These are phyloP conservation scores for Sympetrum striolatum DNA, from an alignment of 2,888 invertebrate genomes.

Conservation along the genomic window DNA sequence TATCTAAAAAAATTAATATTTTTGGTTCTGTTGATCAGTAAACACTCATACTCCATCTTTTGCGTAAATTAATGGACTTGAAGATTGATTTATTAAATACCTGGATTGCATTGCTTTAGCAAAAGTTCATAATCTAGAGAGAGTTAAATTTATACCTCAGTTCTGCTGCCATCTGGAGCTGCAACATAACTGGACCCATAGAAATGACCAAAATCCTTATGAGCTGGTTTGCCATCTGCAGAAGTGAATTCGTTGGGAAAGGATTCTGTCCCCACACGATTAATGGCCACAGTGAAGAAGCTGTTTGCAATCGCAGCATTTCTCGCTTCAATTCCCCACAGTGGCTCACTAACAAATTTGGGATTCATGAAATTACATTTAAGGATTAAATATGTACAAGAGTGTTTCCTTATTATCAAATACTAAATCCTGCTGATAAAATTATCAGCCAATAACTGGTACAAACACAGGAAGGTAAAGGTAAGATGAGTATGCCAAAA, in stretches of 20 bases:
- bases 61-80: no score
- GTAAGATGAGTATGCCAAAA: no score
- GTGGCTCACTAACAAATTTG: slow-evolving; percentile 73
- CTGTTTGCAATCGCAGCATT: slow-evolving; percentile 95
- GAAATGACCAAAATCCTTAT: slow-evolving; percentile 86
- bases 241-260: slow-evolving; percentile 86
- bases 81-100: no score
- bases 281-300: slow-evolving; percentile 91
- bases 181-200: slow-evolving; percentile 95
- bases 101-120: neutral
- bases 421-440: no score
- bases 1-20: no score
- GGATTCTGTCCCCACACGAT: slow-evolving; percentile 90
- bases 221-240: slow-evolving; percentile 78
- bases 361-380: neutral
- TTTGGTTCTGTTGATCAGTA: no score
- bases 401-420: neutral
- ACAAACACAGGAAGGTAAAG: no score
- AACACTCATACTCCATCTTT: no score
- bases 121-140: neutral
- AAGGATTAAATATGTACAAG: neutral
- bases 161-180: slow-evolving; percentile 91
- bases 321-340: slow-evolving; percentile 96
- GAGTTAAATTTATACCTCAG: slow-evolving; percentile 69
- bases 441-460: no score